phyloP scores from a whole-genome alignment of 1,140 invertebrate species.

The Magallana ariakensis region DNA sequence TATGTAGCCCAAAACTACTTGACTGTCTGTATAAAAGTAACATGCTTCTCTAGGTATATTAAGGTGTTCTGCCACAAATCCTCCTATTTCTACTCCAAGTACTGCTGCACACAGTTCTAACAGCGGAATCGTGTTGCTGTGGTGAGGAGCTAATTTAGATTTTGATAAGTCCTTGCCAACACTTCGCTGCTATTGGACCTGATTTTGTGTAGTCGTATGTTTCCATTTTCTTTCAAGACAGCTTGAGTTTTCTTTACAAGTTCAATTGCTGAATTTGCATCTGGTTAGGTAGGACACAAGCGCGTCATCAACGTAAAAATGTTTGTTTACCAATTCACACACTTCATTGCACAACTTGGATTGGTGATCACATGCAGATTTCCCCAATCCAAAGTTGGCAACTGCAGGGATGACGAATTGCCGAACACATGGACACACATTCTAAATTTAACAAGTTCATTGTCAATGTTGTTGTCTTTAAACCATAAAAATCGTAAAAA shows the following conservation, averaged over 20 bases:
- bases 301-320: no score
- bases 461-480: constrained; percentile 8
- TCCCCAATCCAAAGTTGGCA: not conserved
- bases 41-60: not conserved
- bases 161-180: no score
- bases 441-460: constrained; percentile 12
- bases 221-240: no score
- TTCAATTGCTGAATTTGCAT: no score
- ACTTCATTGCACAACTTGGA: no score
- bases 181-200: no score
- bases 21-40: constrained; percentile 58
- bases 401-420: not conserved
- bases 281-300: no score
- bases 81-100: constrained; percentile 42
- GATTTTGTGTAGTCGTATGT: no score
- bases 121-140: constrained; percentile 57
- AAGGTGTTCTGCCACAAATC: constrained; percentile 35
- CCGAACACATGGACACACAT: constrained; percentile 45
- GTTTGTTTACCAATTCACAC: no score
- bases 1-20: constrained; percentile 58
- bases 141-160: constrained; percentile 54
- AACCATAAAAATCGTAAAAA: constrained; percentile 44
- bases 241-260: no score
- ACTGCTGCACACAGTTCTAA: constrained; percentile 62
- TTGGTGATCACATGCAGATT: no score